Base-by-base conservation (phyloP, 2,797 vertebrate species). In the Australoheros facetus region DNA sequence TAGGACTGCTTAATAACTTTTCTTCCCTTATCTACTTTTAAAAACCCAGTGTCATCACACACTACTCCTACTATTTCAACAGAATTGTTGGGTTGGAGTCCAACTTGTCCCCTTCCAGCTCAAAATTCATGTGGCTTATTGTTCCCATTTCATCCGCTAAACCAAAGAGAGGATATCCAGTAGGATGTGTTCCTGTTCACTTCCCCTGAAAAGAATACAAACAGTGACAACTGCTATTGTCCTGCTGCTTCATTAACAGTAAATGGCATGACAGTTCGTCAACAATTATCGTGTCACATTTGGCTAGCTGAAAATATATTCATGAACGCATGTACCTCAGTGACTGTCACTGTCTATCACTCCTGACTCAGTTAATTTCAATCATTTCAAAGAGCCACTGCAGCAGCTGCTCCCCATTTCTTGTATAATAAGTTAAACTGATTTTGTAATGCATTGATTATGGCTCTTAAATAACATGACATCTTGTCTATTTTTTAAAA, bases 121-220 rank as follows among this genome's bases (percentile, higher is more conserved):
- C 73, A 64, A 42, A 71, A 79, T 57, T 80, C 71, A 78, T 84
- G 51, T 56, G 23, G 8, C 17, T 82, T 62, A 86, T 89, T 92
- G 88, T 93, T 93, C 85, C 75, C 59, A 48, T 90, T 73, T 82
- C 75, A 45, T 90, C 79, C 21, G 8, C 79, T 69, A 66, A 56
- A 77, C 88, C 82, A 91, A 93, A 91, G 88, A 92, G 82, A 90
- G 94, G 93, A 95, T 92, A 93, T 95, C 94, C 93, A 93, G 78
- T 73, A 87, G 92, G 92, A 94, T 92, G 90, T 92, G 77, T 88
- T 86, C 79, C 79, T 88, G 81, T 88, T 77, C 88, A 78, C 79
- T 88, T 92, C 89, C 89, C 45, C 75, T 71, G 42, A 71, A 58
- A 82, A 62, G 77, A 89, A 90, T 42, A 90, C 78, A 93, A 91